These are phyloP conservation scores for Leptinotarsa defecta DNA, from an alignment of 1,140 invertebrate species.

Conservation along the genomic window DNA sequence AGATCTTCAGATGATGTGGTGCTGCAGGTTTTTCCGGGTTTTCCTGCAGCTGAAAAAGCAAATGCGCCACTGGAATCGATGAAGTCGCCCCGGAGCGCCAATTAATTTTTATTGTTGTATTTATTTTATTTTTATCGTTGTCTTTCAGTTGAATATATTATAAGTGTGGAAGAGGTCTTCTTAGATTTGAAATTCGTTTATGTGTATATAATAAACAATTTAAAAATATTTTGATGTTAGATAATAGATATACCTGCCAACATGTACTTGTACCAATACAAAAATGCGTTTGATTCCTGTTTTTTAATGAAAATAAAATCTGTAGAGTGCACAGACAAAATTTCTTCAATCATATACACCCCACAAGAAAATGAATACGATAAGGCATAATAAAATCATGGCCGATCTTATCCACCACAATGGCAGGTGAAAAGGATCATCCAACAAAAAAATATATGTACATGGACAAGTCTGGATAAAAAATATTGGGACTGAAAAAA, in stretches of 20 bases:
- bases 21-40: no score
- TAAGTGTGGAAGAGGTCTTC: not conserved
- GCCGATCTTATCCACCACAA: not conserved
- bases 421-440: not conserved
- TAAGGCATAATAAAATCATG: not conserved
- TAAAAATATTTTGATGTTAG: not conserved
- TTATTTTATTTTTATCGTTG: no score
- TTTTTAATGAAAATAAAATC: no score
- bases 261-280: not conserved
- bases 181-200: not conserved
- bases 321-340: not conserved
- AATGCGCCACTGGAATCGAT: no score
- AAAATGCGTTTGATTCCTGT: no score
- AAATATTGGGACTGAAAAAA: not conserved
- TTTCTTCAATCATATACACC: not conserved
- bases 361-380: not conserved
- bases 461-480: not conserved
- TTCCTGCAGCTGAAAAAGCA: no score
- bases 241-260: not conserved
- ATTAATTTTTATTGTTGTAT: no score
- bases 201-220: not conserved
- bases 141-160: no score
- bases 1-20: no score
- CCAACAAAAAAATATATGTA: not conserved
- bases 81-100: no score